Evolutionary conservation across 2,113 vertebrate genomes (phyloP).

Genomic region (Semicossyphus pulcher): DNA sequence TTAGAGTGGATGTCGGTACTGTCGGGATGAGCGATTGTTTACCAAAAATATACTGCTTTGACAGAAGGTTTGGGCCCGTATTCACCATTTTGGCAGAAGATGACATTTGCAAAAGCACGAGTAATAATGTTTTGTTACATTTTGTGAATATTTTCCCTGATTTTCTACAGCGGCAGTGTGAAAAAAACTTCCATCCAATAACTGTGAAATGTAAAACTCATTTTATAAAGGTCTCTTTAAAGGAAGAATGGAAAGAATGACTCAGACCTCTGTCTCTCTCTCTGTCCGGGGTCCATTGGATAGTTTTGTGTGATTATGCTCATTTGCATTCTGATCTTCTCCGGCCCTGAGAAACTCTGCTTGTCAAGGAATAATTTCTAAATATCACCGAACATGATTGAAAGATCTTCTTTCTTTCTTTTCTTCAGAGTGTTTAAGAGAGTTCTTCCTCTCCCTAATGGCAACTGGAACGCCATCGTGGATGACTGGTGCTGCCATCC

Average conservation of each 20-base stretch:
- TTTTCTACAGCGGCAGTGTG: too few species aligned
- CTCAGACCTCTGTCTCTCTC: not conserved
- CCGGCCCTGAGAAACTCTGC: not conserved
- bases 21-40: too few species aligned
- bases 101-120: too few species aligned
- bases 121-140: too few species aligned
- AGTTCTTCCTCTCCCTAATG: conserved; percentile 92
- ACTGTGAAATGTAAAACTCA: too few species aligned
- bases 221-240: not conserved
- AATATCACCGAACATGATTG: not conserved
- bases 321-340: not conserved
- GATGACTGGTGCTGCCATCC: conserved; percentile 98
- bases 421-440: conserved; percentile 87
- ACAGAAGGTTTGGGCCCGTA: too few species aligned
- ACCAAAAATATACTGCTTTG: too few species aligned
- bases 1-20: too few species aligned
- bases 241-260: not conserved
- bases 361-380: not conserved
- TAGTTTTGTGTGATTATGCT: not conserved
- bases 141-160: too few species aligned
- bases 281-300: not conserved
- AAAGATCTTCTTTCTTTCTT: not conserved
- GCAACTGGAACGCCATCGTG: conserved; percentile 93
- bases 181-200: too few species aligned
- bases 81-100: too few species aligned